Evolutionary conservation across 2,888 invertebrate species (phyloP).

Genomic region (Ochropleura plecta): DNA sequence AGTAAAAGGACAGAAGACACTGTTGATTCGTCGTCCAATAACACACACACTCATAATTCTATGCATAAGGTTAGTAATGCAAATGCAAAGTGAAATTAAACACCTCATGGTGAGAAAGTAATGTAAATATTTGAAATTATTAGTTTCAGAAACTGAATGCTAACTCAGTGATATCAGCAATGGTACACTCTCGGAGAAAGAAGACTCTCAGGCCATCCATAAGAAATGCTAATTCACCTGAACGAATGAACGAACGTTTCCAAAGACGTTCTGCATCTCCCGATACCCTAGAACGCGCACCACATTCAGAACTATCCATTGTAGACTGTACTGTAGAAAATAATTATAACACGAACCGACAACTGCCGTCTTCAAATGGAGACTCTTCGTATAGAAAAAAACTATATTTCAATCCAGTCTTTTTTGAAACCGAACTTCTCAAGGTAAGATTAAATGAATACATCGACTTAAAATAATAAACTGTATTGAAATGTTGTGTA

Average conservation of each 20-base stretch:
- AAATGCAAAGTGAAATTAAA: neutral
- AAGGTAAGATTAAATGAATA: constrained; percentile 89
- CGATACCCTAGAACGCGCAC: constrained; percentile 85
- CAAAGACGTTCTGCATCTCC: constrained; percentile 85
- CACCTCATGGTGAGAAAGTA: constrained; percentile 5
- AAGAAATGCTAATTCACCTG: constrained; percentile 76
- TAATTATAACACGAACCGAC: constrained; percentile 69
- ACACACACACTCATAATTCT: constrained; percentile 77
- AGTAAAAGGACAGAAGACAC: constrained; percentile 85
- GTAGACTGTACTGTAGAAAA: constrained; percentile 84
- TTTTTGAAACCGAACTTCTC: constrained; percentile 96
- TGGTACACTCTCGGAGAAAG: constrained; percentile 85
- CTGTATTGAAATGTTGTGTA: too few relatives aligned
- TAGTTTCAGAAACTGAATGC: constrained; percentile 85
- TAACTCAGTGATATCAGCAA: constrained; percentile 82
- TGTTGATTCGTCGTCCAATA: constrained; percentile 79
- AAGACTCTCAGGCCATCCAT: constrained; percentile 80
- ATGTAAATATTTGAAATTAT: constrained; percentile 18
- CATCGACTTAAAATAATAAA: neutral
- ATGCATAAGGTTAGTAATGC: constrained; percentile 75
- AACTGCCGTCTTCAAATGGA: constrained; percentile 81
- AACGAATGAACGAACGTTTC: constrained; percentile 78
- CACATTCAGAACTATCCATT: constrained; percentile 87
- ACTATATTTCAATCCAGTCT: constrained; percentile 97
- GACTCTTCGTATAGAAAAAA: constrained; percentile 92